These are phyloP conservation scores for Plectrocnemia conspersa DNA, from an alignment of 1,140 invertebrate species.

Conservation along the genomic window DNA sequence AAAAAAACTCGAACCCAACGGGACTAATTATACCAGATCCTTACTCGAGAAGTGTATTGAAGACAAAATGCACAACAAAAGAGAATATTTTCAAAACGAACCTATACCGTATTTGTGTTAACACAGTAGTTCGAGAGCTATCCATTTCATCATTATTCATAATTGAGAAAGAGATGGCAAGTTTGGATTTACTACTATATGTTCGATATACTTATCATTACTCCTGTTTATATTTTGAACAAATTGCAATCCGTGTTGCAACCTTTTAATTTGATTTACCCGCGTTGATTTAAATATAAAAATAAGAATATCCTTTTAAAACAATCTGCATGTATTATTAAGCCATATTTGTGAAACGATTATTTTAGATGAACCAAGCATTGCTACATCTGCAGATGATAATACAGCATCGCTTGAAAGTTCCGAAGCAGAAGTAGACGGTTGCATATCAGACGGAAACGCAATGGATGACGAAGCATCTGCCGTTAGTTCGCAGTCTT, in stretches of 20 bases:
- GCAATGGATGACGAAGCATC: constrained; percentile 45
- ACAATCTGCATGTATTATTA: neutral
- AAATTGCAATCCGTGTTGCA: neutral
- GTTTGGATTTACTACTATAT: too few species aligned
- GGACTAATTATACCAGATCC: too few species aligned
- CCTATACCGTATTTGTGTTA: too few species aligned
- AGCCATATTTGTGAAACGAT: constrained; percentile 22
- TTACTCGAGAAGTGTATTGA: too few species aligned
- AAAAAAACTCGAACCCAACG: too few species aligned
- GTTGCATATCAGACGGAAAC: constrained; percentile 36
- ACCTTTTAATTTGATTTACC: neutral
- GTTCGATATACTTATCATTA: too few species aligned
- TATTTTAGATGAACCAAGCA: constrained; percentile 16
- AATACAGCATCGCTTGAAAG: constrained; percentile 4
- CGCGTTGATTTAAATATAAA: neutral
- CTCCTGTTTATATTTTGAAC: too few species aligned
- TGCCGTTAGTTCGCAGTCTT: constrained; percentile 46
- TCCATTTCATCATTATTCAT: too few species aligned
- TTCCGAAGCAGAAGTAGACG: constrained; percentile 25
- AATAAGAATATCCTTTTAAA: neutral
- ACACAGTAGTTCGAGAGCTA: too few species aligned
- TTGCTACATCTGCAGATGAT: neutral
- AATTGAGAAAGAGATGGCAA: too few species aligned
- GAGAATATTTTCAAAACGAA: too few species aligned
- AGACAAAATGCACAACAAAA: too few species aligned